Conservation (phyloP, 2,797 vertebrate genomes). For the Galaxias olidus region DNA sequence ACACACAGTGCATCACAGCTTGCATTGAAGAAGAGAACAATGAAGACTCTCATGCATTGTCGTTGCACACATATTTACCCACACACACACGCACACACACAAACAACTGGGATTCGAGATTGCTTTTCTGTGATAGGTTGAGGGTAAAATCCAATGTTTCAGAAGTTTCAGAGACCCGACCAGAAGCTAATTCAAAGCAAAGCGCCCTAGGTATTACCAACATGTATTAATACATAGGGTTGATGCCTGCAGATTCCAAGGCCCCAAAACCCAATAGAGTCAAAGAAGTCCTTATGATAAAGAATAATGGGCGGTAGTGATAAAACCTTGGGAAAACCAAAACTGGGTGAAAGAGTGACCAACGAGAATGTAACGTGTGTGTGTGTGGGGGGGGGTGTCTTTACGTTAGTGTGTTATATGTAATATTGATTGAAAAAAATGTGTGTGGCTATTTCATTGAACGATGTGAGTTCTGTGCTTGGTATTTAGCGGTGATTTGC, state of each 20-base stretch:
- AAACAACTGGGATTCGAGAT: no score
- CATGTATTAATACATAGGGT: conserved; percentile 49
- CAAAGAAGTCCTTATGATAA: conserved; percentile 34
- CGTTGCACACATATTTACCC: conserved; percentile 26
- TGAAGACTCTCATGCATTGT: no score
- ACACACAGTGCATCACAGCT: no score
- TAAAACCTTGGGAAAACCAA: no score
- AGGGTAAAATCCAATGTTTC: conserved; percentile 54
- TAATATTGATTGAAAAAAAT: no score
- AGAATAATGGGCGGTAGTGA: conserved; percentile 45
- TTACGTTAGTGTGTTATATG: no score
- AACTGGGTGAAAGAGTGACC: conserved; percentile 43
- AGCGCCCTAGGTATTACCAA: conserved; percentile 48
- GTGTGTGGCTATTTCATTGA: no score
- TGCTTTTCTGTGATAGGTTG: no score
- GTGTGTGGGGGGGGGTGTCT: no score
- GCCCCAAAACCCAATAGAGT: conserved; percentile 55
- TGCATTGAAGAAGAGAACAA: no score
- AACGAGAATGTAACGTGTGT: no score
- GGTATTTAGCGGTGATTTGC: conserved; percentile 26
- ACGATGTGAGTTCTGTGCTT: no score
- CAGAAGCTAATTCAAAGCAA: conserved; percentile 61
- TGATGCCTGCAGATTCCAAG: conserved; percentile 52
- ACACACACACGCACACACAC: conserved; percentile 11
- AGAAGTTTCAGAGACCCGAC: conserved; percentile 56